Evolutionary conservation across 2,888 invertebrate species (phyloP).

Genomic region (Phyllotreta striolata): DNA sequence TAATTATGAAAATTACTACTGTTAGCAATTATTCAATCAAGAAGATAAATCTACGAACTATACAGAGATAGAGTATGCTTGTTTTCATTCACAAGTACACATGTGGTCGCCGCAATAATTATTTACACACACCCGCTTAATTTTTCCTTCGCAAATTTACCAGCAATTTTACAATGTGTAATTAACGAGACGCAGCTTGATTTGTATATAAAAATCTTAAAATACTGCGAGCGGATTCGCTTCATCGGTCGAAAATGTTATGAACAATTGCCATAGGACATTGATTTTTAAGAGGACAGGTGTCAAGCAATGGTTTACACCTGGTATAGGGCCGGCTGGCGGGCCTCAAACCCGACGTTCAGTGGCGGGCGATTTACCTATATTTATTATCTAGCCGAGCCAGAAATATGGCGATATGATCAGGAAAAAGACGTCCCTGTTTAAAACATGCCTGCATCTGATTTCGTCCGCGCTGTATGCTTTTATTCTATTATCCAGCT

Average conservation of each 20-base stretch:
- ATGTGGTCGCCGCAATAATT: constrained; percentile 5
- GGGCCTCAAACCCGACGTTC: constrained; percentile 40
- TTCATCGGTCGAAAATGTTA: constrained; percentile 54
- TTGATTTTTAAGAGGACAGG: constrained; percentile 60
- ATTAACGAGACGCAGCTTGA: constrained; percentile 6
- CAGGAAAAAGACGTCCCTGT: constrained; percentile 22
- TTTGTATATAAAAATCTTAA: constrained; percentile 20
- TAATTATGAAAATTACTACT: constrained; percentile 22
- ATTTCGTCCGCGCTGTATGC: no score
- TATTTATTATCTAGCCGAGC: constrained; percentile 39
- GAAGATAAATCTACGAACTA: constrained; percentile 3
- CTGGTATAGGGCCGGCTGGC: constrained; percentile 59
- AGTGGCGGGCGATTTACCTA: constrained; percentile 43
- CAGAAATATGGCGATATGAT: constrained; percentile 43
- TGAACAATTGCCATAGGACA: constrained; percentile 58
- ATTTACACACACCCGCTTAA: background rate
- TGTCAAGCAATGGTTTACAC: constrained; percentile 58
- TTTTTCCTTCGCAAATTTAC: background rate
- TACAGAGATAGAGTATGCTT: constrained; percentile 7
- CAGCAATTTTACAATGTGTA: constrained; percentile 1
- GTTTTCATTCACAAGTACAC: constrained; percentile 15
- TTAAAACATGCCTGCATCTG: no score
- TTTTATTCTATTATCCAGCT: no score
- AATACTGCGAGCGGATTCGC: constrained; percentile 30
- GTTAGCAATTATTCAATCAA: constrained; percentile 20